Evolutionary conservation across 2,113 vertebrate genomes (phyloP).

Genomic region (Notothenia rossii): DNA sequence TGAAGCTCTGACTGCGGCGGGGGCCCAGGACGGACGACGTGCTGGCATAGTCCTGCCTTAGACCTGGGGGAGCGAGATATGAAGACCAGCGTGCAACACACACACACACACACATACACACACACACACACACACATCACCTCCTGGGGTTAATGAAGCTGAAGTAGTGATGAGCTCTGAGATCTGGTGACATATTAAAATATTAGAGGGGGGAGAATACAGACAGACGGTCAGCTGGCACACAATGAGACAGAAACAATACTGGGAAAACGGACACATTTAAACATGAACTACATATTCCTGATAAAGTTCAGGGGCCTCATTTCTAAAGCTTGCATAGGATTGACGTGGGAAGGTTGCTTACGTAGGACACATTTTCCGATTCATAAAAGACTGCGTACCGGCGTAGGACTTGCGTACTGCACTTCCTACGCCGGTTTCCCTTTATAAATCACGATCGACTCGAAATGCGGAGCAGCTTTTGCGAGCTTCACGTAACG

Average conservation of each 20-base stretch:
- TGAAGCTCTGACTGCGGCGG: constrained; percentile 88
- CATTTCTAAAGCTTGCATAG: too few species aligned
- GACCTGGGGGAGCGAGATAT: constrained; percentile 84
- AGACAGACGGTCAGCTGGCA: constrained; percentile 23
- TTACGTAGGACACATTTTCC: too few species aligned
- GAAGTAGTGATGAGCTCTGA: constrained; percentile 81
- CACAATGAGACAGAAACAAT: neutral
- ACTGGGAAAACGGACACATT: too few species aligned
- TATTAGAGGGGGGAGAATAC: constrained; percentile 53
- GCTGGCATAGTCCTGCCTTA: constrained; percentile 94
- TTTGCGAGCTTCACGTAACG: too few species aligned
- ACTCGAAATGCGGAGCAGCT: too few species aligned
- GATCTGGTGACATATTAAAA: constrained; percentile 71
- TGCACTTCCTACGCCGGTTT: too few species aligned
- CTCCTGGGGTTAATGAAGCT: constrained; percentile 81
- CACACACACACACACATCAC: constrained; percentile 50
- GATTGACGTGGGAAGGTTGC: too few species aligned
- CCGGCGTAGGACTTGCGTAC: too few species aligned
- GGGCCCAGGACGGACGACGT: constrained; percentile 84
- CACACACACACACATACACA: constrained; percentile 30
- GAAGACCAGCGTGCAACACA: constrained; percentile 48
- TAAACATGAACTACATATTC: too few species aligned
- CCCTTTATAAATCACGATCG: too few species aligned
- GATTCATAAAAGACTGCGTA: too few species aligned
- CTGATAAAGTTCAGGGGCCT: too few species aligned